Percentiles rank a stretch among this genome's conserved stretches.
Evolutionary conservation across 2,113 vertebrate genomes (phyloP).

Genomic region (Dinomys branickii): DNA sequence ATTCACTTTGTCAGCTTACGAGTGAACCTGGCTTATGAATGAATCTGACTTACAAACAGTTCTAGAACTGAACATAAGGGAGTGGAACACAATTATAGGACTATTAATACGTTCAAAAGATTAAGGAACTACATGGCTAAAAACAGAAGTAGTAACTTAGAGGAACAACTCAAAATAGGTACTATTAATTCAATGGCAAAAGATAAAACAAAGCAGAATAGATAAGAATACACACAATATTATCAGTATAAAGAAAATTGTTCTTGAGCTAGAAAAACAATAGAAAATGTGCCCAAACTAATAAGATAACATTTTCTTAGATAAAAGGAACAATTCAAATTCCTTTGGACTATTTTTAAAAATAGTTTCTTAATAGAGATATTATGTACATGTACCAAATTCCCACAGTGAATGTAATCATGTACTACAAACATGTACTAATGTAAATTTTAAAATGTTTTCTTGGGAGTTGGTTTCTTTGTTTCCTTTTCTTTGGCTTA

Average conservation of each 20-base stretch:
- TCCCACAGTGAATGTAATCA: not conserved
- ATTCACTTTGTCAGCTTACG: too few species aligned
- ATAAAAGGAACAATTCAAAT: not conserved
- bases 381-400: not conserved
- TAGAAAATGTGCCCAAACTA: not conserved
- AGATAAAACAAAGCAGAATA: not conserved
- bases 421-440: not conserved
- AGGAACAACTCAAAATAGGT: not conserved
- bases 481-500: not conserved
- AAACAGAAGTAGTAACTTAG: not conserved
- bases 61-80: not conserved
- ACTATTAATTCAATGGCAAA: not conserved
- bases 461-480: not conserved
- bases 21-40: not conserved
- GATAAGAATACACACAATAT: not conserved
- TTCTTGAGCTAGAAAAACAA: not conserved
- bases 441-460: not conserved
- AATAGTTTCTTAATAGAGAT: not conserved
- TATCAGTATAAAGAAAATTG: not conserved
- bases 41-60: not conserved
- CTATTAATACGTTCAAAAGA: not conserved
- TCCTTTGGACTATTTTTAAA: not conserved
- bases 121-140: not conserved
- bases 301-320: not conserved
- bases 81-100: not conserved